These are phyloP conservation scores for Scrobipalpa costella DNA, from an alignment of 2,888 invertebrate genomes.

Conservation along the genomic window DNA sequence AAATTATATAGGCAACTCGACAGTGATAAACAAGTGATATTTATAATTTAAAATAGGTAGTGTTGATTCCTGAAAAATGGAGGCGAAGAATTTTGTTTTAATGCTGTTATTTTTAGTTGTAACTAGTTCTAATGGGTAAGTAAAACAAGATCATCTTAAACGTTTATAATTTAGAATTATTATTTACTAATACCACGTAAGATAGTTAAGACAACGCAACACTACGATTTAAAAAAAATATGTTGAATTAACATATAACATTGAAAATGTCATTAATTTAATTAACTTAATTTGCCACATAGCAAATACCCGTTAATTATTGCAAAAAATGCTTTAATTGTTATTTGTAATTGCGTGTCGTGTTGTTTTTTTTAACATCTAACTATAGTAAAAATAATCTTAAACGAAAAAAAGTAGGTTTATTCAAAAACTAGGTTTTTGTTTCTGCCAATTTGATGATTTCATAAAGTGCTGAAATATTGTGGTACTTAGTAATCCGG, in stretches of 20 bases:
- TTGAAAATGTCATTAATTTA: not conserved
- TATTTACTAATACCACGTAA: not conserved
- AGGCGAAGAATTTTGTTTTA: slow-evolving; percentile 40
- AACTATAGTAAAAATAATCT: too few relatives aligned
- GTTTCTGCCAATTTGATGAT: too few relatives aligned
- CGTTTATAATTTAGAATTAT: not conserved
- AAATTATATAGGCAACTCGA: slow-evolving; percentile 26
- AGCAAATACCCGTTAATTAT: too few relatives aligned
- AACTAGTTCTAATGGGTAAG: slow-evolving; percentile 49
- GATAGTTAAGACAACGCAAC: not conserved
- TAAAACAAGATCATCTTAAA: slow-evolving; percentile 29
- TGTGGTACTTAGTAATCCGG: too few relatives aligned
- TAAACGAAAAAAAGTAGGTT: too few relatives aligned
- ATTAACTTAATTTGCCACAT: too few relatives aligned
- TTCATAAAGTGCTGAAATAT: too few relatives aligned
- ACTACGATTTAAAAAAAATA: too few relatives aligned
- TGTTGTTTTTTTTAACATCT: too few relatives aligned
- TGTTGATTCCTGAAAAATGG: slow-evolving; percentile 38
- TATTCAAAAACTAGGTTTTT: too few relatives aligned
- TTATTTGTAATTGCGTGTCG: too few relatives aligned
- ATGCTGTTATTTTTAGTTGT: slow-evolving; percentile 43
- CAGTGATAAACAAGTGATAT: slow-evolving; percentile 45
- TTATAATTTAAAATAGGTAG: slow-evolving; percentile 36
- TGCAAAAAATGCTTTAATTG: too few relatives aligned
- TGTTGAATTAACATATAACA: not conserved